Conservation (phyloP, 1,140 invertebrate species). For the Papilio polyxenes region DNA sequence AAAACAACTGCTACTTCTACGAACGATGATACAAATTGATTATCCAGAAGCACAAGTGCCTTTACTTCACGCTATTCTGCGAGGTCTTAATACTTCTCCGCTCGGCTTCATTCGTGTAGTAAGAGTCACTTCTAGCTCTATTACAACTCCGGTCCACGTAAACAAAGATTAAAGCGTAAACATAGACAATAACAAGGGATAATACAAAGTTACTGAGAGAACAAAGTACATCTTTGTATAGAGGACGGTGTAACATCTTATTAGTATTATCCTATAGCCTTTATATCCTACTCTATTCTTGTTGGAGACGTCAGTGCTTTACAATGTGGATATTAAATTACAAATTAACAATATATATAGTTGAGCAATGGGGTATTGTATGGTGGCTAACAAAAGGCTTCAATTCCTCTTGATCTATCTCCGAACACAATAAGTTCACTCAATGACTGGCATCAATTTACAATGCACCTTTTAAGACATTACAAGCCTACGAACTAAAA, state of each 20-base stretch:
- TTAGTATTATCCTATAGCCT: not conserved
- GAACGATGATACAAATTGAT: no score
- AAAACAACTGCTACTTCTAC: no score
- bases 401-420: not conserved
- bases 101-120: no score
- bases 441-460: conserved; percentile 16
- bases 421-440: not conserved
- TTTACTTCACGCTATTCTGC: no score
- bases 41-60: no score
- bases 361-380: not conserved
- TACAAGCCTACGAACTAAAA: not conserved
- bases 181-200: no score
- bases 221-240: not conserved
- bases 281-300: not conserved
- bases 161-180: no score
- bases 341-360: not conserved
- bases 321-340: not conserved
- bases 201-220: no score
- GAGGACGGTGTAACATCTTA: not conserved
- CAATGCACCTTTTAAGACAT: not conserved
- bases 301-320: not conserved
- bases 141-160: no score
- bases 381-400: not conserved
- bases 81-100: no score
- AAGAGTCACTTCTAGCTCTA: no score